Evolutionary conservation across 2,888 invertebrate genomes (phyloP), one percentile per base, ranked within the genome.

Genomic region (Andrena fulva): DNA sequence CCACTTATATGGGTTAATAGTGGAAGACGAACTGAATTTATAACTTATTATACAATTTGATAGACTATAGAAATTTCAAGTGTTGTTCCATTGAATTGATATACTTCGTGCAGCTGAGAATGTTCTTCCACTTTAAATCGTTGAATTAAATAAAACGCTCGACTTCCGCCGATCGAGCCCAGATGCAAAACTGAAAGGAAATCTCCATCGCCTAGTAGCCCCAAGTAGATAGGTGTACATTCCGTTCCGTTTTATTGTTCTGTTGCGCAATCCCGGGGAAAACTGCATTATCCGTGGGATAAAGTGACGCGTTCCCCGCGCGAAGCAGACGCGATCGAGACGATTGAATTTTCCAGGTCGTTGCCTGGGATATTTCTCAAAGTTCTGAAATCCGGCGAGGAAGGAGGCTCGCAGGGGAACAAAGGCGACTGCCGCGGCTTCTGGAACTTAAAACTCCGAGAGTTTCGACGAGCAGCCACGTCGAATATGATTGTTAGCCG

Each of bases 331-430:
- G 63, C 86, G 87, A 86, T 79, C 71, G 86, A 76, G 69, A 71
- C 82, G 85, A 87, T 87, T 82, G 86, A 85, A 85, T 87, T 85
- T 87, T 87, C 80, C 82, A 64, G 71, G 69, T 82, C 87, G 82
- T 69, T 80, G 82, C 70, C 56, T 35, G 60, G 29, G 52, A 67
- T 85, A 82, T 87, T 82, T 69, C 80, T 82, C 80, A 74, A 82
- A 85, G 80, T 87, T 87, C 70, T 62, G 63, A 75, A 68, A 74
- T 74, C 67, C 60, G 67, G 71, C 7, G 63, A 68, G 77, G 54
- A 56, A 62, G 62, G 56, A 63, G 70, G 72, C 31, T 69, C 52
- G 62, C 62, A 35, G 27, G 8, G 74, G 82, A 75, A 82, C 66
- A 75, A 71, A 71, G 71, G 63, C 66, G 74, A 50, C 75, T 67